Percentiles rank a stretch among this genome's conserved stretches.
phyloP scores from a whole-genome alignment of 2,797 vertebrate genomes.

The Spheniscus humboldti region DNA sequence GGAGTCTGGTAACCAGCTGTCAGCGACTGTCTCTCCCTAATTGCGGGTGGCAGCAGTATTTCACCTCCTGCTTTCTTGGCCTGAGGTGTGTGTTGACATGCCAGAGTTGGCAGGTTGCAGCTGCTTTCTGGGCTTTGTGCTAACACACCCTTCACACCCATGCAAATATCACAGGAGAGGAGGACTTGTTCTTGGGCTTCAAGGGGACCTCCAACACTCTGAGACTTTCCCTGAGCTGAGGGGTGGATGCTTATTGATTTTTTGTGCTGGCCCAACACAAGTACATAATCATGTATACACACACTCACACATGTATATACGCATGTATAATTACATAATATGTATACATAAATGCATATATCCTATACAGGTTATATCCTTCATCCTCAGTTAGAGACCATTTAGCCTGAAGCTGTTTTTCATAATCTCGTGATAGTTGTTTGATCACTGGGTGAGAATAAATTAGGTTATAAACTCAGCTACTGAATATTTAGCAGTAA shows the following conservation, averaged over 20 bases:
- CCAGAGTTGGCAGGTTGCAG: neutral
- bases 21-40: neutral
- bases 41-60: neutral
- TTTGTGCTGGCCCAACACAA: neutral
- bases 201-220: neutral
- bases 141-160: neutral
- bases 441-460: neutral
- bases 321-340: neutral
- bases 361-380: neutral
- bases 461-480: neutral
- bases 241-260: neutral
- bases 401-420: neutral
- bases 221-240: neutral
- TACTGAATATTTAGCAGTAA: neutral
- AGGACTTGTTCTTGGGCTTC: neutral
- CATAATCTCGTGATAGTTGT: neutral
- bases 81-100: neutral
- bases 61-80: neutral
- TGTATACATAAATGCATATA: neutral
- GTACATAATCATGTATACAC: neutral
- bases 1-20: neutral
- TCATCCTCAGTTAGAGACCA: neutral
- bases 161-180: neutral
- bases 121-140: neutral
- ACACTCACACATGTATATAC: neutral